These are phyloP conservation scores for Pogonomyrmex barbatus DNA, from an alignment of 1,140 invertebrate genomes.

Conservation along the genomic window DNA sequence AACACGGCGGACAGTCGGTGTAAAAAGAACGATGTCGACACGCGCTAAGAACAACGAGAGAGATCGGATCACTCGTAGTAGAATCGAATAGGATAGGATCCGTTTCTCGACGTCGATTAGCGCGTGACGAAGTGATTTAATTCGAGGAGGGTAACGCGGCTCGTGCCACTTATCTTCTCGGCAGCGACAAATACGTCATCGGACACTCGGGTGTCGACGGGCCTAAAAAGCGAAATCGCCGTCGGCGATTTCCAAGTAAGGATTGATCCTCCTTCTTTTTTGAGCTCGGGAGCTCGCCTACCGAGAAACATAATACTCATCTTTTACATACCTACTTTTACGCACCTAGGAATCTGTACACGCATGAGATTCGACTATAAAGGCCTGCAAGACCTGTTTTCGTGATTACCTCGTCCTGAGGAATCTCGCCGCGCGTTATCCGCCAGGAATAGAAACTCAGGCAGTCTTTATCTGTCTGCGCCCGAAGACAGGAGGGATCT, in stretches of 20 bases:
- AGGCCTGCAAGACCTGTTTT: constrained; percentile 75
- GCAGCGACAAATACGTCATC: constrained; percentile 25
- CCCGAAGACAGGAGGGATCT: not conserved
- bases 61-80: not conserved
- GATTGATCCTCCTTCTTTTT: not conserved
- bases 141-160: constrained; percentile 1
- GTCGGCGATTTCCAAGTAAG: not conserved
- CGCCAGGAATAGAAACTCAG: constrained; percentile 64
- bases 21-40: not conserved
- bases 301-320: not conserved
- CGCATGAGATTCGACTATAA: constrained; percentile 67
- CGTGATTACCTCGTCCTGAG: constrained; percentile 61
- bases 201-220: not conserved
- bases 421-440: constrained; percentile 52
- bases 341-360: constrained; percentile 59
- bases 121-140: constrained; percentile 25
- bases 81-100: not conserved
- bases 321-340: constrained; percentile 35
- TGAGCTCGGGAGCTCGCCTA: not conserved
- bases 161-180: constrained; percentile 17
- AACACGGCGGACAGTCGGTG: not conserved
- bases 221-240: constrained; percentile 1
- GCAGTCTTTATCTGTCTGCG: constrained; percentile 63
- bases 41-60: not conserved
- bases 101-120: constrained; percentile 16